Conservation (phyloP, 2,113 vertebrate genomes). For the Cacatua alba region DNA sequence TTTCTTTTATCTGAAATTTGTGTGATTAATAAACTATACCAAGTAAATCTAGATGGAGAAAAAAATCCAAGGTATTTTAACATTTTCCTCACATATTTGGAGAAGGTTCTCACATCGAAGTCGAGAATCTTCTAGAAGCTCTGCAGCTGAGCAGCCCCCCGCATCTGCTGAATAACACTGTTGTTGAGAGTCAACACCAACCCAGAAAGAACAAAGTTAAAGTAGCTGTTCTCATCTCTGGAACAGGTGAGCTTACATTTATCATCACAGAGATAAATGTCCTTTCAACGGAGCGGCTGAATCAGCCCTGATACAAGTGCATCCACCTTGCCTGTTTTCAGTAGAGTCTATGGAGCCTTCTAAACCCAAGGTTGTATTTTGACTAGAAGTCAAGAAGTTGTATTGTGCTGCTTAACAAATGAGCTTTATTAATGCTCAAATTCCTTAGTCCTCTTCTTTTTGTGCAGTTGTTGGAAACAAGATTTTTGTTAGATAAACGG, state of each 20-base stretch:
- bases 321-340: background rate
- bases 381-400: background rate
- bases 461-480: background rate
- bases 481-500: background rate
- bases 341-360: background rate
- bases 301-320: background rate
- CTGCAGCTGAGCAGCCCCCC: conserved; percentile 49
- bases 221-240: conserved; percentile 88
- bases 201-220: conserved; percentile 69
- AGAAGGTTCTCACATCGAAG: conserved; percentile 30
- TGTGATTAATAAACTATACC: background rate
- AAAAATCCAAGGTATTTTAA: background rate
- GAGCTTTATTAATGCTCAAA: background rate
- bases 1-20: background rate
- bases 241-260: conserved; percentile 76
- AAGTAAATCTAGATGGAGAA: background rate
- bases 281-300: background rate
- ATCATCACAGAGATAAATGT: background rate
- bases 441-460: background rate
- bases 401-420: background rate
- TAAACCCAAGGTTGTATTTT: background rate
- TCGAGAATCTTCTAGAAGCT: conserved; percentile 60
- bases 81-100: background rate
- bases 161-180: background rate
- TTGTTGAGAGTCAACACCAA: background rate